Conservation (phyloP, 2,888 invertebrate species). For the Tortricodes alternella region DNA sequence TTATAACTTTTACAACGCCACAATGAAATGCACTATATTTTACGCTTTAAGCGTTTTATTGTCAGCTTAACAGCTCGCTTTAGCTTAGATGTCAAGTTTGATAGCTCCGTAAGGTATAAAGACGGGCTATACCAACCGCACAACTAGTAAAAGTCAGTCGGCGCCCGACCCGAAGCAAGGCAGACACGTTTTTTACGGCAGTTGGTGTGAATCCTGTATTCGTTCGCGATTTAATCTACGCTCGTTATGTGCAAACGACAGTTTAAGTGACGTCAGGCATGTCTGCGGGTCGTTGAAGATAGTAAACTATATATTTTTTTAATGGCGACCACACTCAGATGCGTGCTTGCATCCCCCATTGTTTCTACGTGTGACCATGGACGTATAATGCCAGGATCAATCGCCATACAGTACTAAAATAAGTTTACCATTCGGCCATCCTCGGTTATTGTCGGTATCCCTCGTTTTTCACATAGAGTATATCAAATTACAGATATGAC, state of each 20-base stretch:
- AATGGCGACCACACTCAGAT: too few species aligned
- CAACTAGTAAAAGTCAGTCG: not conserved
- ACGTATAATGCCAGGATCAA: too few species aligned
- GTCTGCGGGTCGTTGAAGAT: not conserved
- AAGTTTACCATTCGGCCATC: too few species aligned
- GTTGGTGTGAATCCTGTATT: not conserved
- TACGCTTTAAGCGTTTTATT: constrained; percentile 18
- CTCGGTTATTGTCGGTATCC: too few species aligned
- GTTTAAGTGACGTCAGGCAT: constrained; percentile 23
- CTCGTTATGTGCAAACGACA: constrained; percentile 27
- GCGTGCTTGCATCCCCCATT: too few species aligned
- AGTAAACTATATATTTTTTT: too few species aligned
- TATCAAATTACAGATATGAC: too few species aligned
- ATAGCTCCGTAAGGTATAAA: not conserved
- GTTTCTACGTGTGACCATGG: too few species aligned
- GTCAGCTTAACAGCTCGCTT: constrained; percentile 6
- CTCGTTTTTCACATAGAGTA: too few species aligned
- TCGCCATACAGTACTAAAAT: too few species aligned
- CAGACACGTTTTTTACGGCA: too few species aligned
- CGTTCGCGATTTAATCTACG: constrained; percentile 18
- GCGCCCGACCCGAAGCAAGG: not conserved
- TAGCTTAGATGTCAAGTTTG: constrained; percentile 23
- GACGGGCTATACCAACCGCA: constrained; percentile 4
- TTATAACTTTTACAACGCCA: not conserved
- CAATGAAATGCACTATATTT: constrained; percentile 6